These are phyloP conservation scores for Steatocranus sp. DNA, from an alignment of 2,797 vertebrate genomes.

Conservation along the genomic window DNA sequence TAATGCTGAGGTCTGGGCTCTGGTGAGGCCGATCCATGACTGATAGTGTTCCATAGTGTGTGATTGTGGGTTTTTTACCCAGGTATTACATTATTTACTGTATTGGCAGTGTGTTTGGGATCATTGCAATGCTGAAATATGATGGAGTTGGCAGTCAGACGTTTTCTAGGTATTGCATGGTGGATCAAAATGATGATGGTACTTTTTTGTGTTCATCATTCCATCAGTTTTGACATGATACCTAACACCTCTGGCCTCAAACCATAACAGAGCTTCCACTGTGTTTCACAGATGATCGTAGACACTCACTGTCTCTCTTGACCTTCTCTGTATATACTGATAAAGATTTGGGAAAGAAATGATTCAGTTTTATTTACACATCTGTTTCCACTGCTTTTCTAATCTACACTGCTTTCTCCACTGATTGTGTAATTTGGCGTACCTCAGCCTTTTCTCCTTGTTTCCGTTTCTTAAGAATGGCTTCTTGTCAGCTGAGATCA, in stretches of 20 bases:
- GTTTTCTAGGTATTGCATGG: background rate
- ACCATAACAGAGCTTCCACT: background rate
- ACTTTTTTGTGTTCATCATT: background rate
- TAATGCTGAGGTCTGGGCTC: background rate
- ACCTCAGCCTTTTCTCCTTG: background rate
- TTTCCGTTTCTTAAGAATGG: background rate
- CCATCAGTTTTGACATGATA: background rate
- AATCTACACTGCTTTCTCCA: background rate
- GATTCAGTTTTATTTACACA: background rate
- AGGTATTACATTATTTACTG: background rate
- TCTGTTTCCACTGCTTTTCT: background rate
- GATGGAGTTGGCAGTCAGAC: background rate
- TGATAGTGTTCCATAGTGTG: background rate
- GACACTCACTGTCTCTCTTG: background rate
- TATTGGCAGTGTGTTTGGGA: background rate
- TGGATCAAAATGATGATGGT: background rate
- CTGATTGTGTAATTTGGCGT: background rate
- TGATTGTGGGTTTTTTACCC: accelerated
- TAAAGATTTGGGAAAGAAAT: background rate
- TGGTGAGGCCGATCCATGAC: background rate
- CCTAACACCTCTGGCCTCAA: background rate
- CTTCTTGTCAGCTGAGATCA: background rate
- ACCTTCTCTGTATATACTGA: background rate
- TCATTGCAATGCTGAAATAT: background rate
- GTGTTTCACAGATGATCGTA: background rate